Base-by-base conservation (phyloP, 2,797 vertebrate genomes). In the Enteromius viviparus region DNA sequence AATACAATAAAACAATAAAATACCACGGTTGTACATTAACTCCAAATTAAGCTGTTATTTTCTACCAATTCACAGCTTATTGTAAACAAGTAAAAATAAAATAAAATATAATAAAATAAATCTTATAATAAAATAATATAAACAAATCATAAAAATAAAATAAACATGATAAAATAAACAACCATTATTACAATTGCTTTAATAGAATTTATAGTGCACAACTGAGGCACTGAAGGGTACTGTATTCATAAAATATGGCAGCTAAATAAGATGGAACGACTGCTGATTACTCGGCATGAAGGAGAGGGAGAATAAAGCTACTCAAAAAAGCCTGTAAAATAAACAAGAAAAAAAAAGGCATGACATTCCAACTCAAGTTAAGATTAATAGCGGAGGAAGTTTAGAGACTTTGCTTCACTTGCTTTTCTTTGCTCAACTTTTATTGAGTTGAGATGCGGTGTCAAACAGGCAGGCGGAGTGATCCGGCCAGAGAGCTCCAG, bases 401-500 rank as follows among this genome's bases (percentile, higher is more conserved):
- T 78, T 47, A 60, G 64, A 40, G 83, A 85, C 69, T 87, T 83
- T 78, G 68, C 64, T 78, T 84, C 70, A 6, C 60, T 86, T 14
- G 70, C 70, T 62, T 76, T 71, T 51, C 83, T 81, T 62, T 72
- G 84, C 75, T 78, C 45, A 78, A 72, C 72, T 85, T 75, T 85
- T 82, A 82, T 79, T 79, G 76, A 80, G 79, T 76, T 81, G 83
- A 76, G 77, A 65, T 84, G 82, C 66, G 21, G 78, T 32, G 81
- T 62, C 60, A 82, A 85, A 76, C 60, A 34, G 32, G 71, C 76
- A 66, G 37, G 3, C 45, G 32, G 60, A 51, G 26, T 40, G 84
- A 88, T 47, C 45, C 83, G 64, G 75, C 62, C 62, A 76, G 87
- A 86, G 89, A 85, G 85, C 84, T 85, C 76, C 80, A 58, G 66